phyloP scores from a whole-genome alignment of 2,113 vertebrate genomes.

The Muscicapa adusta region DNA sequence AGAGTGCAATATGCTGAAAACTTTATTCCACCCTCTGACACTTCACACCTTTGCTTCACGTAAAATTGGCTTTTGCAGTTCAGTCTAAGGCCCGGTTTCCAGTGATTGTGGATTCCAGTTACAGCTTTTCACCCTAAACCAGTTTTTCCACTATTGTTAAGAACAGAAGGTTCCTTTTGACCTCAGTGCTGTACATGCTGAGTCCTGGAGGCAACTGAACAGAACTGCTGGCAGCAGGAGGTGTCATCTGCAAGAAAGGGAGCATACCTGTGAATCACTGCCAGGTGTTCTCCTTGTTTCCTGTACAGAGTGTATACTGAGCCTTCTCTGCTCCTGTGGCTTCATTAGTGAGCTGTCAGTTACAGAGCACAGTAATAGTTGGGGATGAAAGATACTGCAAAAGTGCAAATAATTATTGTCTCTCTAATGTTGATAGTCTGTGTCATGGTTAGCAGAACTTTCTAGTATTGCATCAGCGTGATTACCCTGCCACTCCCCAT shows the following conservation, averaged over 20 bases:
- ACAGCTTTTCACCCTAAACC: neutral
- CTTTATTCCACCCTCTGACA: neutral
- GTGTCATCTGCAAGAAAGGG: neutral
- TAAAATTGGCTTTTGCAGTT: neutral
- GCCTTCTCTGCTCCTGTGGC: neutral
- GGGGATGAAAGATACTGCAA: neutral
- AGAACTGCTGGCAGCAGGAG: neutral
- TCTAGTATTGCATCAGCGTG: slow-evolving; percentile 51
- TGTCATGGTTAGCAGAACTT: slow-evolving; percentile 31
- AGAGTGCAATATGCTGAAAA: neutral
- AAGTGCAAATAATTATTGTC: neutral
- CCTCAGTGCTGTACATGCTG: neutral
- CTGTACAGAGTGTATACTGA: neutral
- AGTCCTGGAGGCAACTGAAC: neutral
- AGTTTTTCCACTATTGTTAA: neutral
- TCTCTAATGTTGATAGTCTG: neutral
- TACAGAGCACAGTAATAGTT: neutral
- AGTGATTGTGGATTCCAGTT: neutral
- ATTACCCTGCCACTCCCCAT: slow-evolving; percentile 45
- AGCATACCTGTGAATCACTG: neutral
- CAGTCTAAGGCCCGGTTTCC: neutral
- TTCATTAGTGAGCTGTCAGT: neutral
- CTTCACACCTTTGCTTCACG: neutral
- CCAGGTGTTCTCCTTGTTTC: neutral
- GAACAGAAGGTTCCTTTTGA: neutral